Percentiles rank a stretch among this genome's conserved stretches.
Conservation (phyloP, 2,113 vertebrate genomes). For the Neofelis nebulosa region DNA sequence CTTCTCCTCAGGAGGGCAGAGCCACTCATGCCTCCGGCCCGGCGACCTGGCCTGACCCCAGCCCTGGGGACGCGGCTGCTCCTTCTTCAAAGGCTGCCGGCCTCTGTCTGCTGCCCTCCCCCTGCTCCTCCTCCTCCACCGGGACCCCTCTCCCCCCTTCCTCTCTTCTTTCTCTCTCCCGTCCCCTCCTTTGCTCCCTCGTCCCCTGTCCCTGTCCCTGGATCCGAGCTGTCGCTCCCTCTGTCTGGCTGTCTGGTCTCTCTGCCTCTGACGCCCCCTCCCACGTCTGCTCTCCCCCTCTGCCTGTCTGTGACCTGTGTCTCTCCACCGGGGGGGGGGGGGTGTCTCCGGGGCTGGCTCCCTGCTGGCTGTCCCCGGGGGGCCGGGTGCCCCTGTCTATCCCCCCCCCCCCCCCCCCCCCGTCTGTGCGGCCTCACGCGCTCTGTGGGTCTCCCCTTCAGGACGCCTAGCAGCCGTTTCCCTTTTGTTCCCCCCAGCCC, state of each 20-base stretch:
- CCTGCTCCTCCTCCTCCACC: background rate
- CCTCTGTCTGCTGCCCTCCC: conserved; percentile 55
- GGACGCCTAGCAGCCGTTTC: conserved; percentile 82
- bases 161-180: background rate
- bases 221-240: background rate
- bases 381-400: background rate
- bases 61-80: conserved; percentile 71
- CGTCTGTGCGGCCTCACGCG: background rate
- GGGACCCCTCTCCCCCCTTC: background rate
- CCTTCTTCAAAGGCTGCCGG: conserved; percentile 40
- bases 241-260: background rate
- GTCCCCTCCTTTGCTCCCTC: background rate
- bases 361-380: background rate
- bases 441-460: conserved; percentile 49
- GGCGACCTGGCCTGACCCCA: conserved; percentile 64
- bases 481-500: conserved; percentile 82
- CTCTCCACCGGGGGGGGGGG: background rate
- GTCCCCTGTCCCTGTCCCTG: background rate
- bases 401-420: background rate
- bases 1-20: conserved; percentile 85
- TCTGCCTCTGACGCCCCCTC: background rate
- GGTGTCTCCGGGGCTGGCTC: background rate
- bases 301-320: background rate
- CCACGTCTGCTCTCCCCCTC: background rate
- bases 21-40: conserved; percentile 76